Conservation (phyloP, 2,888 invertebrate genomes). For the Aphelenchoides bicaudatus region DNA sequence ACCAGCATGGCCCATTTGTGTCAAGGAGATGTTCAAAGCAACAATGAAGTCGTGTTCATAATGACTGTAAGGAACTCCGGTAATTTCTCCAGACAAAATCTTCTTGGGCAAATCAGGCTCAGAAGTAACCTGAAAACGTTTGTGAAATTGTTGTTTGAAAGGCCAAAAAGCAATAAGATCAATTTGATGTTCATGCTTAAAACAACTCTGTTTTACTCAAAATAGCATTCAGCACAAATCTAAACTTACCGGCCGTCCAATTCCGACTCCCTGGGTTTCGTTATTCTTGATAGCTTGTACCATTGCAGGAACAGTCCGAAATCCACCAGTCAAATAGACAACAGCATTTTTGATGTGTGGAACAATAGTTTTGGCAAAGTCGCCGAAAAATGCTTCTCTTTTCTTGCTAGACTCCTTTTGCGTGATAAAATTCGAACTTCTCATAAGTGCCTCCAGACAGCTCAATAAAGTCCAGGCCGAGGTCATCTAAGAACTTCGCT, state of each 20-base stretch:
- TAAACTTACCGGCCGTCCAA: constrained; percentile 38
- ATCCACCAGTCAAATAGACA: constrained; percentile 47
- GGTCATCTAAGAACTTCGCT: constrained; percentile 26
- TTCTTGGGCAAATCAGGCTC: constrained; percentile 40
- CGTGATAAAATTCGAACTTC: too few relatives aligned
- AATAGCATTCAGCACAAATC: too few relatives aligned
- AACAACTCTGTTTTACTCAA: constrained; percentile 33
- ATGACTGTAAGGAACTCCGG: constrained; percentile 29
- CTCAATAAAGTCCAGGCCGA: constrained; percentile 51
- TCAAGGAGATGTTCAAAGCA: too few relatives aligned
- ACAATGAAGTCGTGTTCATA: constrained; percentile 42
- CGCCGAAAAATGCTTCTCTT: constrained; percentile 48
- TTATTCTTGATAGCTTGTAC: constrained; percentile 33
- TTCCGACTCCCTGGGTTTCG: constrained; percentile 42
- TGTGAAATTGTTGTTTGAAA: too few relatives aligned
- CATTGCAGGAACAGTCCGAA: constrained; percentile 43
- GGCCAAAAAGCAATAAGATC: too few relatives aligned
- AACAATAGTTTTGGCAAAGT: constrained; percentile 37
- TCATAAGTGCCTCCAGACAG: constrained; percentile 45
- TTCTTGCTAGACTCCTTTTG: constrained; percentile 39
- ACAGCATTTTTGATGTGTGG: constrained; percentile 31
- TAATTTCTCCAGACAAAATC: constrained; percentile 30
- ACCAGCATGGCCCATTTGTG: constrained; percentile 45
- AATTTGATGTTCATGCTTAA: too few relatives aligned
- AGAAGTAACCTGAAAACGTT: too few relatives aligned